Evolutionary conservation across 2,888 invertebrate genomes (phyloP).

Genomic region (Drosophila siamana): DNA sequence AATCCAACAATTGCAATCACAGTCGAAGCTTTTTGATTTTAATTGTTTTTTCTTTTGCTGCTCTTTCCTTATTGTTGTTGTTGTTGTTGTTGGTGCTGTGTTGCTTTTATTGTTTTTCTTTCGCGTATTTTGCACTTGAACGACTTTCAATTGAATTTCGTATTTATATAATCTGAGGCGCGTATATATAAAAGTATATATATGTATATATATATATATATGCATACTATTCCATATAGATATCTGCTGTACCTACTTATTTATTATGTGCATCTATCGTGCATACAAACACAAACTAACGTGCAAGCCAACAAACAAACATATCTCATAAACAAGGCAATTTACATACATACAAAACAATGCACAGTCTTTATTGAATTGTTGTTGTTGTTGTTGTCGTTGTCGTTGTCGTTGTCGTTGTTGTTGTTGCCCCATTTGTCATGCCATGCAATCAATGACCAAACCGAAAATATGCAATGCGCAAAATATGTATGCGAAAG

Average conservation of each 20-base stretch:
- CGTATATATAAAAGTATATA: slow-evolving; percentile 6
- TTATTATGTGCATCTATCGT: slow-evolving; percentile 2
- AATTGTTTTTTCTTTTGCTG: slow-evolving; percentile 36
- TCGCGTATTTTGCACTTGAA: slow-evolving; percentile 72
- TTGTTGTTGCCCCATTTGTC: slow-evolving; percentile 43
- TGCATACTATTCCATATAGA: not conserved
- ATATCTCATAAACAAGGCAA: slow-evolving; percentile 61
- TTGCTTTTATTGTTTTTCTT: slow-evolving; percentile 42
- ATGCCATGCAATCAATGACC: slow-evolving; percentile 62
- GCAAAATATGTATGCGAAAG: slow-evolving; percentile 5
- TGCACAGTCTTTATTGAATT: slow-evolving; percentile 49
- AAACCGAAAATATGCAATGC: slow-evolving; percentile 34
- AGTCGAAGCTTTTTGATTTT: slow-evolving; percentile 52
- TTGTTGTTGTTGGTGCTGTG: slow-evolving; percentile 11
- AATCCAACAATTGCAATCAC: slow-evolving; percentile 55
- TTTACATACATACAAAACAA: slow-evolving; percentile 49
- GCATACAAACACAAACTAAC: too few relatives aligned
- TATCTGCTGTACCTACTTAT: not conserved
- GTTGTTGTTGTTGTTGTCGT: slow-evolving; percentile 33
- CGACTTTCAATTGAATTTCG: slow-evolving; percentile 75
- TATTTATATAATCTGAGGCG: slow-evolving; percentile 67
- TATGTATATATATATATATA: slow-evolving; percentile 4
- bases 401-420: slow-evolving; percentile 19
- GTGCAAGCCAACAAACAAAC: not conserved
- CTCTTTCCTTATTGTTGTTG: slow-evolving; percentile 5